Evolutionary conservation across 2,888 invertebrate genomes (phyloP).

Genomic region (Oxyteleia sp.): DNA sequence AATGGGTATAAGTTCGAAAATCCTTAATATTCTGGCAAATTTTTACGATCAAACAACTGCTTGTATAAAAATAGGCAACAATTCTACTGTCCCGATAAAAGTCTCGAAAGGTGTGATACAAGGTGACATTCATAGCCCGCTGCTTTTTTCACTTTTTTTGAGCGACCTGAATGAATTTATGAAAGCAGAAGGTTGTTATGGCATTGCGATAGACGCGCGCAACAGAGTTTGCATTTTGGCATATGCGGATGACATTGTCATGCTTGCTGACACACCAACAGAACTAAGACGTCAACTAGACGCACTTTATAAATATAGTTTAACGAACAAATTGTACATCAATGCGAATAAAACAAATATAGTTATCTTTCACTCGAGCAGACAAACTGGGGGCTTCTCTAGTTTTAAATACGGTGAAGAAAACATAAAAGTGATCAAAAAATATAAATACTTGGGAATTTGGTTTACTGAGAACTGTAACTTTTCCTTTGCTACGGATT

Average conservation of each 20-base stretch:
- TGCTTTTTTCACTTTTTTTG: conserved; percentile 15
- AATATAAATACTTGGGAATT: conserved; percentile 21
- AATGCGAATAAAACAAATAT: not conserved
- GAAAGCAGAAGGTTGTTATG: conserved; percentile 4
- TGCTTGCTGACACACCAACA: conserved; percentile 7
- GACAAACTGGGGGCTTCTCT: no score
- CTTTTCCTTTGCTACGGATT: no score
- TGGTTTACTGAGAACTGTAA: conserved; percentile 8
- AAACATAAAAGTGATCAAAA: not conserved
- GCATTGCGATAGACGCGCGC: not conserved
- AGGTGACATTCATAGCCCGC: conserved; percentile 26
- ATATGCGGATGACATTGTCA: conserved; percentile 26
- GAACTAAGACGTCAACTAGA: conserved; percentile 2
- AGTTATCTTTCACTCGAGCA: no score
- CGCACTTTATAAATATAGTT: not conserved
- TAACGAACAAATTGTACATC: not conserved
- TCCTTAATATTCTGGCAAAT: conserved; percentile 11
- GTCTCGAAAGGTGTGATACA: conserved; percentile 15
- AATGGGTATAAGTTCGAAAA: conserved; percentile 15
- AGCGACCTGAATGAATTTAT: conserved; percentile 15
- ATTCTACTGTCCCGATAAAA: not conserved
- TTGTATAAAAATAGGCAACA: not conserved
- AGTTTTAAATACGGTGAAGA: conserved; percentile 11
- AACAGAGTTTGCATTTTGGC: not conserved
- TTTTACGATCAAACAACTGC: conserved; percentile 13